These are phyloP conservation scores for Nannoperca australis DNA, from an alignment of 2,797 vertebrate genomes.

Conservation along the genomic window DNA sequence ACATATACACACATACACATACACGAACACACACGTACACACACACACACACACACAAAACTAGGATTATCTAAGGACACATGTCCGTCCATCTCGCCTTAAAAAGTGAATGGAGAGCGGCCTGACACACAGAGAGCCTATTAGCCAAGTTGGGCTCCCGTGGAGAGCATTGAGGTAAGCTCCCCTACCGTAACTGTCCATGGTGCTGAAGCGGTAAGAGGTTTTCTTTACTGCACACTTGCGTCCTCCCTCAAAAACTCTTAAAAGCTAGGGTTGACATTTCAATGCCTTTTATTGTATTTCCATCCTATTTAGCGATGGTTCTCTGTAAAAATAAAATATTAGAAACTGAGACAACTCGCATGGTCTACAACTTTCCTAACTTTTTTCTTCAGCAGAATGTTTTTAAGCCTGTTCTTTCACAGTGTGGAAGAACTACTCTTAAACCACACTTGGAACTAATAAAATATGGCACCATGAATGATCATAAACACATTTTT, in stretches of 20 bases:
- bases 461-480: conserved; percentile 23
- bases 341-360: conserved; percentile 52
- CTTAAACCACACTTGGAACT: conserved; percentile 25
- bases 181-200: conserved; percentile 82
- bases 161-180: conserved; percentile 74
- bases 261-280: conserved; percentile 81
- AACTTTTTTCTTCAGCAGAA: conserved; percentile 48
- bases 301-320: conserved; percentile 81
- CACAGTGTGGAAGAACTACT: conserved; percentile 26
- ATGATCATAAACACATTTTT: conserved; percentile 29
- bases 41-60: conserved; percentile 27
- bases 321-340: conserved; percentile 63
- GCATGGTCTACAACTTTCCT: conserved; percentile 39
- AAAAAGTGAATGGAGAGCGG: conserved; percentile 65
- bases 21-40: too few species aligned
- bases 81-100: conserved; percentile 69
- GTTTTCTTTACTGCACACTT: conserved; percentile 78
- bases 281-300: conserved; percentile 82
- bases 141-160: conserved; percentile 69
- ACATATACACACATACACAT: too few species aligned
- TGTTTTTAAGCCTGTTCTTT: conserved; percentile 43
- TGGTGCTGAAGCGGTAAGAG: conserved; percentile 85
- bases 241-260: conserved; percentile 76
- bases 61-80: conserved; percentile 73
- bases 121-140: conserved; percentile 73